phyloP scores from a whole-genome alignment of 2,888 invertebrate species.

The Dynastes maya region DNA sequence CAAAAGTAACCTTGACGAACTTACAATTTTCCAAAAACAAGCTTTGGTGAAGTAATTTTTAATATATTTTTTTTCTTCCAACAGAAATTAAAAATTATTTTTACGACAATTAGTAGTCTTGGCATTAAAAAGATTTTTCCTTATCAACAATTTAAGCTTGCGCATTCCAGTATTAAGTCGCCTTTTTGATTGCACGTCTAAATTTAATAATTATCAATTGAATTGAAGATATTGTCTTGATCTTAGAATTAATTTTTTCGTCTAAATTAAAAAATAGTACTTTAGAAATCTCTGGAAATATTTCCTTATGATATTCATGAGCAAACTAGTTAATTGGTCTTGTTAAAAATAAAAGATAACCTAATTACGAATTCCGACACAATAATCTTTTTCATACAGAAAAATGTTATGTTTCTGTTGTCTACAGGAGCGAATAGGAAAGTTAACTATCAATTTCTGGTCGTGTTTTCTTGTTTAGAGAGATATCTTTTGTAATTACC shows the following conservation, averaged over 20 bases:
- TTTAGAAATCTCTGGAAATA: not conserved
- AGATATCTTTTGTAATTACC: too few species aligned
- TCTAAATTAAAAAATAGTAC: not conserved
- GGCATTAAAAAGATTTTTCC: constrained; percentile 13
- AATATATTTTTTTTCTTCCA: too few species aligned
- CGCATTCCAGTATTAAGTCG: constrained; percentile 3
- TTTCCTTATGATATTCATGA: not conserved
- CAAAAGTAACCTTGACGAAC: too few species aligned
- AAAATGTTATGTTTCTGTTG: not conserved
- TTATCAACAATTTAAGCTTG: constrained; percentile 3
- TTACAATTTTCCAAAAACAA: too few species aligned
- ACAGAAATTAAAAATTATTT: not conserved
- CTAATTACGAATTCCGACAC: constrained; percentile 29
- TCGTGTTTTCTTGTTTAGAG: not conserved
- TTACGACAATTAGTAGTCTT: not conserved
- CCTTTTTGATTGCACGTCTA: constrained; percentile 10
- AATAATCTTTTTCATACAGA: not conserved
- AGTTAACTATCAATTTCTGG: not conserved
- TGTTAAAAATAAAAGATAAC: constrained; percentile 11
- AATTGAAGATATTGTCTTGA: constrained; percentile 1
- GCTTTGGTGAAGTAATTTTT: not conserved
- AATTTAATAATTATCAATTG: constrained; percentile 22
- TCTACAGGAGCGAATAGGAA: not conserved
- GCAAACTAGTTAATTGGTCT: not conserved
- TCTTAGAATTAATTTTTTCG: constrained; percentile 1